phyloP scores from a whole-genome alignment of 2,113 vertebrate species.

The Stegastes partitus region DNA sequence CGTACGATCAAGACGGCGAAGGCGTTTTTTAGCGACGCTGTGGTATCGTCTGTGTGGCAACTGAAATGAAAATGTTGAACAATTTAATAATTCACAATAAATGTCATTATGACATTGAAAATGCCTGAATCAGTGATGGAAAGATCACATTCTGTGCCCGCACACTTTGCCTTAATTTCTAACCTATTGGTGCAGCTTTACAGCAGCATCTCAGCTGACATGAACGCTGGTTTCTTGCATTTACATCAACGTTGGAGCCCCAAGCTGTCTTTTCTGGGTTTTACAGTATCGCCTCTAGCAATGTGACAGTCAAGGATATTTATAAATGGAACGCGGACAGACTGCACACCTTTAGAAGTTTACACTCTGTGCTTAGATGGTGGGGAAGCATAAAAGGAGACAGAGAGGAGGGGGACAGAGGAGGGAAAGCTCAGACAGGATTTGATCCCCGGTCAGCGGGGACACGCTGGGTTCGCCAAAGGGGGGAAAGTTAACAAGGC shows the following conservation, averaged over 20 bases:
- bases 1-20: background rate
- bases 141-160: conserved; percentile 2
- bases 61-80: conserved; percentile 36
- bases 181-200: conserved; percentile 10
- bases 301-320: conserved; percentile 66
- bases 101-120: conserved; percentile 1
- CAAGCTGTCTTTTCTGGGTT: conserved; percentile 24
- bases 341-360: conserved; percentile 38
- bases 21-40: too few relatives aligned
- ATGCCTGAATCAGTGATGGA: background rate
- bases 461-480: conserved; percentile 30
- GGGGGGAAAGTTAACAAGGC: conserved; percentile 49
- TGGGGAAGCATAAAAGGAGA: conserved; percentile 47
- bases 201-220: conserved; percentile 13
- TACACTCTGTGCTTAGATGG: conserved; percentile 28
- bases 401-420: background rate
- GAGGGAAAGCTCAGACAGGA: conserved; percentile 47
- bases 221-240: conserved; percentile 17
- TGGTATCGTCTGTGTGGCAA: background rate
- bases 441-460: conserved; percentile 52
- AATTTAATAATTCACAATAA: conserved; percentile 33
- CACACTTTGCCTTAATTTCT: background rate
- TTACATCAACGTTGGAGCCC: background rate
- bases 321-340: conserved; percentile 35
- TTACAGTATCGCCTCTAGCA: conserved; percentile 53